Percentiles rank a stretch among this genome's conserved stretches.
These are phyloP conservation scores for Nomada lathburiana DNA, from an alignment of 2,888 invertebrate species.

Conservation along the genomic window DNA sequence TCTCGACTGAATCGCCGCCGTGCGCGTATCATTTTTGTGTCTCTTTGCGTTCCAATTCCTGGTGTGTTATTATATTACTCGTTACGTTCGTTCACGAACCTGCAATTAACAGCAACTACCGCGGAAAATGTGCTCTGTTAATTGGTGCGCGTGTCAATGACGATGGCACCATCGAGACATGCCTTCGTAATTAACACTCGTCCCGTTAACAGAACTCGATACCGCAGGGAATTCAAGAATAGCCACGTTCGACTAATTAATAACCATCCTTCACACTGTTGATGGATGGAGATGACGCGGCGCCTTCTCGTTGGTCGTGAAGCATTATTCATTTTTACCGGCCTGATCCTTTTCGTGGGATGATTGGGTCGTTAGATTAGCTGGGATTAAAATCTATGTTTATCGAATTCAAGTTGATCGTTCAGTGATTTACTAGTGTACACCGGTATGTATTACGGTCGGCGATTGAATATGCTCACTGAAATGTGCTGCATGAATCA, in stretches of 20 bases:
- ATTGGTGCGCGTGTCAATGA: constrained; percentile 58
- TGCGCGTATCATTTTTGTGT: not conserved
- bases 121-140: constrained; percentile 50
- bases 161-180: constrained; percentile 44
- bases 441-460: too few species aligned
- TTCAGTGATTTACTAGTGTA: not conserved
- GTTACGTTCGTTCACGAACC: constrained; percentile 31
- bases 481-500: not conserved
- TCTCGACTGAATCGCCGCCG: not conserved
- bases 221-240: not conserved
- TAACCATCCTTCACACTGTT: constrained; percentile 1
- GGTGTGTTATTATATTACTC: constrained; percentile 46
- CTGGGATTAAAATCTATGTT: not conserved
- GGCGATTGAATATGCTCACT: not conserved
- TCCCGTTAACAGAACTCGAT: constrained; percentile 31
- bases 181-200: constrained; percentile 47
- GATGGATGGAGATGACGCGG: constrained; percentile 6
- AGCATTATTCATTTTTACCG: constrained; percentile 14
- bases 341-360: too few species aligned
- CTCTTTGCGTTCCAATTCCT: constrained; percentile 11
- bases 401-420: not conserved
- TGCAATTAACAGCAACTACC: constrained; percentile 52
- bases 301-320: not conserved
- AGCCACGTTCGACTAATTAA: constrained; percentile 27
- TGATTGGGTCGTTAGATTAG: not conserved